A percentile compares a stretch with the other conserved stretches of the same genome.
Evolutionary conservation across 2,797 vertebrate species (phyloP).

Genomic region (Muraenolepis orangiensis): DNA sequence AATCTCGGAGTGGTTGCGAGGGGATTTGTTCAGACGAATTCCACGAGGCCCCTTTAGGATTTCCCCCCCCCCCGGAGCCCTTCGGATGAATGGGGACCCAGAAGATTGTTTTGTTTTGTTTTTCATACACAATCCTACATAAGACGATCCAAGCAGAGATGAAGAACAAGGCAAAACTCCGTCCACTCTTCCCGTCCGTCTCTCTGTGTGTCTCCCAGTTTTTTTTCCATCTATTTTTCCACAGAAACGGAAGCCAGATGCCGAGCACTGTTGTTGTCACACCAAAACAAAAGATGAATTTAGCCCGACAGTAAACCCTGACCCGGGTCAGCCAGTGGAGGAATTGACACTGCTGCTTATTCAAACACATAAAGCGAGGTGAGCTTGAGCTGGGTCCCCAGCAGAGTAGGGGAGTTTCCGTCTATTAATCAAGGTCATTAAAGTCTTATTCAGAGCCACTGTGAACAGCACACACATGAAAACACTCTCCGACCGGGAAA

Average conservation of each 20-base stretch:
- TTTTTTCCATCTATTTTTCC: not conserved
- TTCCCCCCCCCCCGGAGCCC: not conserved
- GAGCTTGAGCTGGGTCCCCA: conserved; percentile 49
- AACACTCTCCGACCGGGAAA: conserved; percentile 22
- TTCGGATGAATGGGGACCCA: not conserved
- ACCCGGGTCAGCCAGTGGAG: conserved; percentile 48
- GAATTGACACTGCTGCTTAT: conserved; percentile 39
- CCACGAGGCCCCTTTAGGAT: not conserved
- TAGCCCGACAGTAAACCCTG: conserved; percentile 36
- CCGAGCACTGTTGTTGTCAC: not conserved
- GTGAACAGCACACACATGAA: conserved; percentile 54
- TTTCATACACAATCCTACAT: not conserved
- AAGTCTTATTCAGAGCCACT: conserved; percentile 64
- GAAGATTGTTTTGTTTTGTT: not conserved
- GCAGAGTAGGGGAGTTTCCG: conserved; percentile 64
- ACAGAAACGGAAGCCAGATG: not conserved
- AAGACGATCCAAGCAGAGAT: not conserved
- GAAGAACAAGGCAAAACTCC: not conserved
- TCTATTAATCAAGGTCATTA: conserved; percentile 78
- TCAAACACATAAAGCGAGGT: conserved; percentile 56
- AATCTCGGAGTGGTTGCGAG: not conserved
- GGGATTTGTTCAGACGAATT: not conserved
- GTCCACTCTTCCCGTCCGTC: not conserved
- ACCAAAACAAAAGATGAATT: conserved; percentile 18
- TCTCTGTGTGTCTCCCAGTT: not conserved